Evolutionary conservation across 92 coral and sea anemone species (phyloP).

Genomic region (Meandrina meandrites): DNA sequence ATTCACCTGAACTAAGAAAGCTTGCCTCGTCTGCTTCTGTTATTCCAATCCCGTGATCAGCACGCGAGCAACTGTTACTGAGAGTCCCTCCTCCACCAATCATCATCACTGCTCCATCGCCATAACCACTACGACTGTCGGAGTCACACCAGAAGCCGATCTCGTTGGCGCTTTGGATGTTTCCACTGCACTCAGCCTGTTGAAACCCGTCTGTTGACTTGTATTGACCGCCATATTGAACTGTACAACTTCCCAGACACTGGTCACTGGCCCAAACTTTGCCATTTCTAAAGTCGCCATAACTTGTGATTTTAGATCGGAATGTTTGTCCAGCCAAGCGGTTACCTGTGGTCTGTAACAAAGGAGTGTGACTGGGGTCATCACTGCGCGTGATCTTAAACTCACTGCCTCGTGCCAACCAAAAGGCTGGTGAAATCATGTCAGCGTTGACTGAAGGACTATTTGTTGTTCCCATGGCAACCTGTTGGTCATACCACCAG

Average conservation of each 20-base stretch:
- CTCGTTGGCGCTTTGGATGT: neutral
- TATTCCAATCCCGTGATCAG: neutral
- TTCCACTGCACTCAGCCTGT: too few relatives aligned
- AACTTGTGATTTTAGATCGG: conserved; percentile 55
- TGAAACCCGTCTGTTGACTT: neutral
- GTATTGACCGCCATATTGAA: neutral
- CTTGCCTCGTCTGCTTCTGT: neutral
- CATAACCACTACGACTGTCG: neutral
- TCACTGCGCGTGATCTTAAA: conserved; percentile 61
- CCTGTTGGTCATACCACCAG: neutral
- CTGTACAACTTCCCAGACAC: neutral
- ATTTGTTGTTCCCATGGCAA: neutral
- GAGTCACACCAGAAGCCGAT: neutral
- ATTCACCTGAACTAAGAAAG: neutral
- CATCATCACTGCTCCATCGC: neutral
- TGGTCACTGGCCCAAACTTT: too few relatives aligned
- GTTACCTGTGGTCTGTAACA: conserved; percentile 46
- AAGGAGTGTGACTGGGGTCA: conserved; percentile 48
- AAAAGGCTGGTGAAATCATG: conserved; percentile 40
- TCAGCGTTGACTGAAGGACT: neutral
- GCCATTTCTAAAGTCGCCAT: conserved; percentile 21
- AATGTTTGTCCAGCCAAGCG: conserved; percentile 48
- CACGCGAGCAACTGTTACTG: neutral
- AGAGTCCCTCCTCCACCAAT: neutral
- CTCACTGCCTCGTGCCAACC: conserved; percentile 41